Evolutionary conservation across 1,140 invertebrate genomes (phyloP).

Genomic region (Drosophila triauraria): DNA sequence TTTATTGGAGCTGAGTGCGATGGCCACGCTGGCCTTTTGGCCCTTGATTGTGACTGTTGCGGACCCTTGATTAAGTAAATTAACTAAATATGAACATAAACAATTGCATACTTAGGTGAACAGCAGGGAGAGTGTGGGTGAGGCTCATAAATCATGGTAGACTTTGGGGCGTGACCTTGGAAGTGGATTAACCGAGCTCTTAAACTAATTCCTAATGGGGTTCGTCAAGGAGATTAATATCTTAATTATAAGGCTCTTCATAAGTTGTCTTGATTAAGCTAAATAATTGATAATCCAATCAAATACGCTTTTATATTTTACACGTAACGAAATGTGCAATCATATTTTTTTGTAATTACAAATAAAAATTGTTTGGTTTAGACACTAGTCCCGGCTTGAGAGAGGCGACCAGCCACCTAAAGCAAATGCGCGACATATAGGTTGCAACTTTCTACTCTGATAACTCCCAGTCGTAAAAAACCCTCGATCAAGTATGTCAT

Average conservation of each 20-base stretch:
- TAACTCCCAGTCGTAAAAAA: too few relatives aligned
- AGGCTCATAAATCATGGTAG: slow-evolving; percentile 27
- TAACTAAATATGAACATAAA: slow-evolving; percentile 23
- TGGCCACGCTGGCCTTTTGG: slow-evolving; percentile 19
- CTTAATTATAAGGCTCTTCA: neutral
- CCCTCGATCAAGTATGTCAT: too few relatives aligned
- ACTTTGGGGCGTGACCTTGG: slow-evolving; percentile 12
- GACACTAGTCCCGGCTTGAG: too few relatives aligned
- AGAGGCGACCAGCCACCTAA: too few relatives aligned
- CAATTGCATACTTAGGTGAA: slow-evolving; percentile 36
- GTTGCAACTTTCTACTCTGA: too few relatives aligned
- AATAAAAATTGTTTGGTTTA: too few relatives aligned
- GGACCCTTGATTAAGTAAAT: slow-evolving; percentile 37
- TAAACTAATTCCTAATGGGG: neutral
- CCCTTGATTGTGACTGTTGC: neutral
- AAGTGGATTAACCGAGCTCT: slow-evolving; percentile 12
- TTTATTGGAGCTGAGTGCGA: slow-evolving; percentile 39
- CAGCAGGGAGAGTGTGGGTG: neutral
- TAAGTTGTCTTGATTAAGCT: too few relatives aligned
- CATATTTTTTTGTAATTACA: too few relatives aligned
- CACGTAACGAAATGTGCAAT: too few relatives aligned
- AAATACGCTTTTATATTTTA: too few relatives aligned
- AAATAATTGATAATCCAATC: too few relatives aligned
- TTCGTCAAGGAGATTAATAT: neutral
- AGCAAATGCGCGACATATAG: too few relatives aligned